Evolutionary conservation across 2,113 vertebrate species (phyloP).

Genomic region (Grallaria varia): DNA sequence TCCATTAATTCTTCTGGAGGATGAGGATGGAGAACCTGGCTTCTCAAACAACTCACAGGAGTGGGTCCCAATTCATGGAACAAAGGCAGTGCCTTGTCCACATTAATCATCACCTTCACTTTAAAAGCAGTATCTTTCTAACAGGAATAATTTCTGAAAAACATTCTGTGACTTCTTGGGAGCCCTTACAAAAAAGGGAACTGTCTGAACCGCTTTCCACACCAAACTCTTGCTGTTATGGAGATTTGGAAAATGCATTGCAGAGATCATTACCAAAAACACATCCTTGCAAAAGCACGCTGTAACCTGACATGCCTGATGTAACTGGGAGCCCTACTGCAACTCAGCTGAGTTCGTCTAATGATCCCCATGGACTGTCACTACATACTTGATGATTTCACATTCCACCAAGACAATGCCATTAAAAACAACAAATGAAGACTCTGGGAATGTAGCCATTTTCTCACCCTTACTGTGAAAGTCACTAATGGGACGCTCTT

Average conservation of each 20-base stretch:
- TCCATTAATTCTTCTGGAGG: background rate
- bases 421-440: background rate
- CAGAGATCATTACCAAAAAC: background rate
- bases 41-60: background rate
- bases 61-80: background rate
- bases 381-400: background rate
- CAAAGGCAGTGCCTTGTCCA: background rate
- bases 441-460: background rate
- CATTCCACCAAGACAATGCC: background rate
- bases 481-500: background rate
- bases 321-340: background rate
- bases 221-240: background rate
- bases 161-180: background rate
- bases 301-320: background rate
- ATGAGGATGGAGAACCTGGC: background rate
- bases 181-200: background rate
- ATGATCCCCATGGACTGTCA: background rate
- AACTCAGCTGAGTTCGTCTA: background rate
- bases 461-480: background rate
- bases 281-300: background rate
- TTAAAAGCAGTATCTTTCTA: background rate
- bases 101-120: background rate
- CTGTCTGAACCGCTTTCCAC: background rate
- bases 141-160: background rate
- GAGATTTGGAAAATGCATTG: background rate